A percentile compares a stretch with the other conserved stretches of the same genome.
Conservation (phyloP, 2,797 vertebrate species). For the Semotilus atromaculatus region DNA sequence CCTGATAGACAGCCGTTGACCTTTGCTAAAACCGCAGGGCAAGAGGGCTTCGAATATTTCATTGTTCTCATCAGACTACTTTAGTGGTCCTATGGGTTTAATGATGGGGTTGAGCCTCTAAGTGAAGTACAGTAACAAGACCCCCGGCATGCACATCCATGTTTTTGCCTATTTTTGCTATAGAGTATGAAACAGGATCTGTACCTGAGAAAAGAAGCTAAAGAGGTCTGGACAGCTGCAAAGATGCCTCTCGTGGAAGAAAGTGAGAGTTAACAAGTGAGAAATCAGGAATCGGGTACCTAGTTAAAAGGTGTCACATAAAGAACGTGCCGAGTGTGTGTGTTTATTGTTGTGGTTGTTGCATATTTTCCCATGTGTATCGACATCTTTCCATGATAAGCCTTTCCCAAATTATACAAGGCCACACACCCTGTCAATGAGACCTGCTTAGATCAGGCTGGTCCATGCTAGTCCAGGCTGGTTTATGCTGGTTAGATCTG, state of each 20-base stretch:
- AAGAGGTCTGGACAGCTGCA: constrained; percentile 27
- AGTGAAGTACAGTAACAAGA: constrained; percentile 14
- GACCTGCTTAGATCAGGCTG: neutral
- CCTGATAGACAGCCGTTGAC: constrained; percentile 24
- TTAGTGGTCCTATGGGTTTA: constrained; percentile 38
- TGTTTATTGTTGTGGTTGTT: constrained; percentile 31
- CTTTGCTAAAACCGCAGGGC: constrained; percentile 45
- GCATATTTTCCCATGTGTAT: constrained; percentile 18
- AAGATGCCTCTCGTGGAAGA: constrained; percentile 9
- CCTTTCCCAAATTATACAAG: neutral
- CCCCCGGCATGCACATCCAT: constrained; percentile 1
- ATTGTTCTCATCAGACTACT: constrained; percentile 42
- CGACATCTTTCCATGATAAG: constrained; percentile 11
- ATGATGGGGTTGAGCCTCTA: constrained; percentile 34
- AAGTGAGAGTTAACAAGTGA: constrained; percentile 18
- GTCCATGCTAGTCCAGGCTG: neutral
- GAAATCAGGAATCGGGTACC: neutral
- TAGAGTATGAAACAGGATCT: constrained; percentile 38
- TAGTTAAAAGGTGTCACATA: constrained; percentile 12
- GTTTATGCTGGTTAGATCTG: neutral
- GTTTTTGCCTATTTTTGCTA: constrained; percentile 39
- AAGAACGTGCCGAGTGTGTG: neutral
- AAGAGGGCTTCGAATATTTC: constrained; percentile 47
- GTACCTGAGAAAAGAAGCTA: constrained; percentile 40
- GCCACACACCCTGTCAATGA: constrained; percentile 15